These are phyloP conservation scores for Cnemophilus loriae DNA, from an alignment of 2,113 vertebrate species.

Conservation along the genomic window DNA sequence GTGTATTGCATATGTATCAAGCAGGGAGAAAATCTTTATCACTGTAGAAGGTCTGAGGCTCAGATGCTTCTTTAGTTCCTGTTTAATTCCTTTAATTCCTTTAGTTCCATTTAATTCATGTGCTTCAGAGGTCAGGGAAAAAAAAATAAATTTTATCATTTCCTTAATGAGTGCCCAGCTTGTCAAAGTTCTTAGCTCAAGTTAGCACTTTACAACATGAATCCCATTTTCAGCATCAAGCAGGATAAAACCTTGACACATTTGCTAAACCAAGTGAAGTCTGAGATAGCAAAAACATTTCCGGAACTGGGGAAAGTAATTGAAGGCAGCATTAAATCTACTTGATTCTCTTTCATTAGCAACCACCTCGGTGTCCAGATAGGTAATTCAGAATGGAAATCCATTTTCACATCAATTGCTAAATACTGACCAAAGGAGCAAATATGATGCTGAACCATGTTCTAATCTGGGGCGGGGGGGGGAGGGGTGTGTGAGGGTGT, in stretches of 20 bases:
- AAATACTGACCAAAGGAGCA: slow-evolving; percentile 31
- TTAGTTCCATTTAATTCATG: not conserved
- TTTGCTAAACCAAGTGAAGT: slow-evolving; percentile 6
- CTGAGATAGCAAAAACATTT: not conserved
- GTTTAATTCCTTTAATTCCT: too few species aligned
- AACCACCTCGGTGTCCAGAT: slow-evolving; percentile 31
- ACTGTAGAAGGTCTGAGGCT: not conserved
- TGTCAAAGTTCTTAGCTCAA: not conserved
- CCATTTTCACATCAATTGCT: slow-evolving; percentile 21
- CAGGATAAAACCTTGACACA: not conserved
- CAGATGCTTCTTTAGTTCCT: not conserved
- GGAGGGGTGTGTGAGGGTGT: too few species aligned
- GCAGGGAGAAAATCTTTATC: not conserved
- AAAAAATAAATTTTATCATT: not conserved
- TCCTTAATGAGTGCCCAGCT: not conserved
- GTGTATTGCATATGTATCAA: not conserved
- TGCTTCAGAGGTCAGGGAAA: not conserved
- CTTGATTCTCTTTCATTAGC: slow-evolving; percentile 8
- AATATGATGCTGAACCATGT: slow-evolving; percentile 22
- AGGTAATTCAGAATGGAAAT: slow-evolving; percentile 60
- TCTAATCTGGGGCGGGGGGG: not conserved
- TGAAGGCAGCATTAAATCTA: not conserved
- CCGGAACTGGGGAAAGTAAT: not conserved
- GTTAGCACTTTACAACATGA: not conserved
- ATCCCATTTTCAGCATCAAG: not conserved